Percentiles rank a stretch among this genome's conserved stretches.
phyloP scores from a whole-genome alignment of 2,113 vertebrate genomes.

The Neotoma lepida region DNA sequence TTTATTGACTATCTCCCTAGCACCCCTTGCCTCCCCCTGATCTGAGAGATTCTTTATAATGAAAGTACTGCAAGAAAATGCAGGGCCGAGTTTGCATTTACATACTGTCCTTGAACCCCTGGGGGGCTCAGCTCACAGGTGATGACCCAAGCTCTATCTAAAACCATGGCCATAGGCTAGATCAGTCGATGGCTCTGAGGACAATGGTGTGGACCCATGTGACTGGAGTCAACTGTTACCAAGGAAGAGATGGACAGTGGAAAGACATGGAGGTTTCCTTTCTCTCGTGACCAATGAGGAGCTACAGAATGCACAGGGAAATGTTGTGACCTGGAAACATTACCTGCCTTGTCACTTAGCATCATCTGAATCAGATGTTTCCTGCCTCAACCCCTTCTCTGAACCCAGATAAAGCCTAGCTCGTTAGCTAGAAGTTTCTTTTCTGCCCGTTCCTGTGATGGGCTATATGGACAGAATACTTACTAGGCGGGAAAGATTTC shows the following conservation, averaged over 20 bases:
- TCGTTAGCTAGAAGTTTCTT: background rate
- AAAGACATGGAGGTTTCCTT: background rate
- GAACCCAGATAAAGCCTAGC: background rate
- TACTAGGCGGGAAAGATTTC: slow-evolving; percentile 6
- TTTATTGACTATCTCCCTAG: background rate
- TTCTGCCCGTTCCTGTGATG: slow-evolving; percentile 7
- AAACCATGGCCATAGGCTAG: background rate
- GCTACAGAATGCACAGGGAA: background rate
- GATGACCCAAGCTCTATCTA: background rate
- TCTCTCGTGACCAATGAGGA: background rate
- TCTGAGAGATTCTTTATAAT: background rate
- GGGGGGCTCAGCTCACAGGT: background rate
- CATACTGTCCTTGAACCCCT: background rate
- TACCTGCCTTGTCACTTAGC: background rate
- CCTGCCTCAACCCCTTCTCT: background rate
- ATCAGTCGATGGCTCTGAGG: background rate
- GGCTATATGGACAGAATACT: background rate
- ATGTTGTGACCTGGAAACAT: background rate
- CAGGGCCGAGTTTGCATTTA: background rate
- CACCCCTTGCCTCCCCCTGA: background rate
- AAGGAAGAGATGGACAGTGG: background rate
- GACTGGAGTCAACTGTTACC: background rate
- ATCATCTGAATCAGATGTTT: background rate
- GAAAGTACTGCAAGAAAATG: background rate
- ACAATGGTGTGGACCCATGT: background rate